Percentiles rank a stretch among this genome's conserved stretches.
Evolutionary conservation across 2,113 vertebrate species (phyloP).

Genomic region (Crotalus tigris): DNA sequence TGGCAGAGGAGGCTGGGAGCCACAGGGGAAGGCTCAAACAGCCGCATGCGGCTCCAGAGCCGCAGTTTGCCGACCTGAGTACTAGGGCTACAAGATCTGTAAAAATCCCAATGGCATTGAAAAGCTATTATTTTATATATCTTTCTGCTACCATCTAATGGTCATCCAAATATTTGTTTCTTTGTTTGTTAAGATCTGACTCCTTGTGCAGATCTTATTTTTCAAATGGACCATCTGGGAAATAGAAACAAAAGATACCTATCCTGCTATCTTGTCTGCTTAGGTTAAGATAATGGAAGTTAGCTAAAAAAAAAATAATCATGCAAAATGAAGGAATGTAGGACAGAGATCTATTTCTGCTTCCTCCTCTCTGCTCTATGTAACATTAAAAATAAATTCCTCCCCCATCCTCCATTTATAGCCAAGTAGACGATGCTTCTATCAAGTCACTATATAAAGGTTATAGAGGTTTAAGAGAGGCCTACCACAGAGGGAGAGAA

Average conservation of each 20-base stretch:
- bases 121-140: neutral
- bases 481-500: neutral
- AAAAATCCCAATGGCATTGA: neutral
- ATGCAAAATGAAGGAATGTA: neutral
- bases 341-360: neutral
- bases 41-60: no score
- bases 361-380: neutral
- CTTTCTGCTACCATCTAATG: neutral
- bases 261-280: neutral
- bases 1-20: no score
- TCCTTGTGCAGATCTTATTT: neutral
- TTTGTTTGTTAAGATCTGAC: no score
- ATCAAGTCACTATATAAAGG: neutral
- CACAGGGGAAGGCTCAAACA: no score
- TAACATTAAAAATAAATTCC: neutral
- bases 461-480: neutral
- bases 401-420: neutral
- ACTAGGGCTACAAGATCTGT: neutral
- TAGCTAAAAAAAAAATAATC: neutral
- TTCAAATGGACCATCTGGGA: neutral
- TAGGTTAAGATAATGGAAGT: neutral
- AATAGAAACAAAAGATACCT: neutral
- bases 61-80: no score
- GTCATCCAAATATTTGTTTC: neutral
- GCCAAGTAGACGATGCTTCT: neutral